A percentile compares a stretch with the other conserved stretches of the same genome.
phyloP scores from a whole-genome alignment of 2,113 vertebrate species.

The Anguilla japonica region DNA sequence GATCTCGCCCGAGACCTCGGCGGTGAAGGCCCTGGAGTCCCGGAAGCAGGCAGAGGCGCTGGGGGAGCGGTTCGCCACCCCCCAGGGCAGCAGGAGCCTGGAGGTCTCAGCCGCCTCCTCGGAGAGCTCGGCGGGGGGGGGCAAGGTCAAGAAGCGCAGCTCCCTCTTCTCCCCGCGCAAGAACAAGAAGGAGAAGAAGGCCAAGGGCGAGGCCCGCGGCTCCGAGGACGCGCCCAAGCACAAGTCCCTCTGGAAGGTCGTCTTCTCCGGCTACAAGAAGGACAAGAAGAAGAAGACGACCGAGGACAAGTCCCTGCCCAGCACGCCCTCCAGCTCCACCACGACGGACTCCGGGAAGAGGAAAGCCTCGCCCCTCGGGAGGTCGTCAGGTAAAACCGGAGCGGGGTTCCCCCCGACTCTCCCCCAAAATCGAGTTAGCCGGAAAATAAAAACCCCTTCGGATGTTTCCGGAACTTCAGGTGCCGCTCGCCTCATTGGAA shows the following conservation, averaged over 20 bases:
- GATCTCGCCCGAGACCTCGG: slow-evolving; percentile 62
- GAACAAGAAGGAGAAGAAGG: slow-evolving; percentile 94
- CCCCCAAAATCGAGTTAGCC: neutral
- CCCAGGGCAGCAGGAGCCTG: slow-evolving; percentile 67
- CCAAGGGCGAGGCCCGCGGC: slow-evolving; percentile 79
- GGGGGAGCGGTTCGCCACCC: slow-evolving; percentile 74
- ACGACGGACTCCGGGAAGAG: slow-evolving; percentile 84
- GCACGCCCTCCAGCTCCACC: slow-evolving; percentile 86
- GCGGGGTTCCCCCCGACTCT: neutral
- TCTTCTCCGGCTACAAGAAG: slow-evolving; percentile 95
- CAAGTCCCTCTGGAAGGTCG: slow-evolving; percentile 91
- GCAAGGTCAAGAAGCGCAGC: slow-evolving; percentile 90
- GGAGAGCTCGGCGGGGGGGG: slow-evolving; percentile 75
- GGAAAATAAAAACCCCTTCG: neutral
- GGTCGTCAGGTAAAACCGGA: slow-evolving; percentile 72
- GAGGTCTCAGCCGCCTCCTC: slow-evolving; percentile 89
- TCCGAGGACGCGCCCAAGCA: slow-evolving; percentile 82
- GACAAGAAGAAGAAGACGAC: slow-evolving; percentile 89
- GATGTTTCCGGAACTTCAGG: neutral
- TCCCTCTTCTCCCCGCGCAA: slow-evolving; percentile 95
- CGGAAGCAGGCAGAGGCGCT: slow-evolving; percentile 68
- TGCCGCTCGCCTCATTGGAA: neutral
- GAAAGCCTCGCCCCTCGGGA: slow-evolving; percentile 65
- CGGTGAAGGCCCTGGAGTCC: slow-evolving; percentile 68
- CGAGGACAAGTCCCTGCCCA: slow-evolving; percentile 83